Percentiles rank a stretch among this genome's conserved stretches.
Evolutionary conservation across 2,888 invertebrate genomes (phyloP).

Genomic region (Xylota segnis): DNA sequence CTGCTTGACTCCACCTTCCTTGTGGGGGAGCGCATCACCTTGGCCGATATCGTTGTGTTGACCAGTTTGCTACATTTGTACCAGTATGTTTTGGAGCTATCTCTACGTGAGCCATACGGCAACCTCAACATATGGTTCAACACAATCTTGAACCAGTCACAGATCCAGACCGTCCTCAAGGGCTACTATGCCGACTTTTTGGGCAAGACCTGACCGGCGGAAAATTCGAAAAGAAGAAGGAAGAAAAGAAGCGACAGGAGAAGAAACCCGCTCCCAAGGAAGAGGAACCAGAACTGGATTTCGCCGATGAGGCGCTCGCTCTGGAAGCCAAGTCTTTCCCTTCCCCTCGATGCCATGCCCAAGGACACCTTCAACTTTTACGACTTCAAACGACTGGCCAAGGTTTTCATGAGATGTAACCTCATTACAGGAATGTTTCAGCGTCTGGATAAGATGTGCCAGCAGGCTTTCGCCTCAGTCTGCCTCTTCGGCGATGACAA

Average conservation of each 20-base stretch:
- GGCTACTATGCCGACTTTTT: slow-evolving; percentile 87
- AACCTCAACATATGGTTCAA: slow-evolving; percentile 97
- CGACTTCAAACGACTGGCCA: slow-evolving; percentile 87
- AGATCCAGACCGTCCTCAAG: slow-evolving; percentile 89
- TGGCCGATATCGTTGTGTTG: slow-evolving; percentile 97
- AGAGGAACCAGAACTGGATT: too few species aligned
- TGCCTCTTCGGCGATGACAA: slow-evolving; percentile 85
- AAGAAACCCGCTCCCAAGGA: slow-evolving; percentile 78
- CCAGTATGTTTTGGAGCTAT: slow-evolving; percentile 90
- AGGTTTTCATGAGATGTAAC: slow-evolving; percentile 99
- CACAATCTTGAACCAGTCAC: slow-evolving; percentile 94
- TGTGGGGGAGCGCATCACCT: slow-evolving; percentile 95
- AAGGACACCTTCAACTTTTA: slow-evolving; percentile 91
- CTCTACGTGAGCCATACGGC: slow-evolving; percentile 87
- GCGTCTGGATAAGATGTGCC: too few species aligned
- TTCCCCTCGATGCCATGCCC: too few species aligned
- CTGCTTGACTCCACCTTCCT: slow-evolving; percentile 94
- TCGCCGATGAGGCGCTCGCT: too few species aligned
- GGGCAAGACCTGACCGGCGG: slow-evolving; percentile 82
- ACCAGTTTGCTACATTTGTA: slow-evolving; percentile 95
- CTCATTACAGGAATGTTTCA: slow-evolving; percentile 90
- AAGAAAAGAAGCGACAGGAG: slow-evolving; percentile 82
- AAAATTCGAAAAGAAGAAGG: slow-evolving; percentile 79
- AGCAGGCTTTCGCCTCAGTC: too few species aligned
- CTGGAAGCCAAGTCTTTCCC: too few species aligned